Conservation (phyloP, 1,140 invertebrate species). For the Drosophila triauraria region DNA sequence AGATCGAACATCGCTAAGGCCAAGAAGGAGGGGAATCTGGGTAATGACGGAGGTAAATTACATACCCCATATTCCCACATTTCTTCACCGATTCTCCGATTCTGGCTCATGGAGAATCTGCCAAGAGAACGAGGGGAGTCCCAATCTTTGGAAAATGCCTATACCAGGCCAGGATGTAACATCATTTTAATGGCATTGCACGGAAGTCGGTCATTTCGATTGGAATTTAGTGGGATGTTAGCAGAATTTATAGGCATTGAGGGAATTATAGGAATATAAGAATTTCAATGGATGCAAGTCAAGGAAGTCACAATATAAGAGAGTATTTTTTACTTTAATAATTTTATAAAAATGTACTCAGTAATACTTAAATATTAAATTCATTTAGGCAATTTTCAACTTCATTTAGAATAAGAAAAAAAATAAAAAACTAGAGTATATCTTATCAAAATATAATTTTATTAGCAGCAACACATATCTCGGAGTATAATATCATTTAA, state of each 20-base stretch:
- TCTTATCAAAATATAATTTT: no score
- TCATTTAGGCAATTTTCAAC: no score
- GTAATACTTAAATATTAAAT: no score
- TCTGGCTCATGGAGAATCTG: neutral
- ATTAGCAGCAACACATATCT: no score
- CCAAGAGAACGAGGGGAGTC: neutral
- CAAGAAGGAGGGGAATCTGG: neutral
- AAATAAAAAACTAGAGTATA: no score
- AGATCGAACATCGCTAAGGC: conserved; percentile 47
- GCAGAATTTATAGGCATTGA: neutral
- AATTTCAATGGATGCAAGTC: neutral
- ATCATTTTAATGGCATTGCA: conserved; percentile 15
- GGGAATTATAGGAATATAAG: neutral
- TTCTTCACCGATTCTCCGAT: conserved; percentile 7
- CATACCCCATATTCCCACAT: conserved; percentile 57
- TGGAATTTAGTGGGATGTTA: neutral
- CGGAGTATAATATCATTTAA: no score
- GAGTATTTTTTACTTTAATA: neutral
- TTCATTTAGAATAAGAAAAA: no score
- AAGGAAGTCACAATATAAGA: neutral
- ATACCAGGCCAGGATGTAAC: conserved; percentile 29
- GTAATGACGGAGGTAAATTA: conserved; percentile 63
- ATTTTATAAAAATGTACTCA: neutral
- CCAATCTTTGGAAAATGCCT: conserved; percentile 21
- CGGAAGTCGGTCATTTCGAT: conserved; percentile 33